A percentile compares a stretch with the other conserved stretches of the same genome.
Evolutionary conservation across 2,888 invertebrate species (phyloP).

Genomic region (Leptinotarsa rubiginosa): DNA sequence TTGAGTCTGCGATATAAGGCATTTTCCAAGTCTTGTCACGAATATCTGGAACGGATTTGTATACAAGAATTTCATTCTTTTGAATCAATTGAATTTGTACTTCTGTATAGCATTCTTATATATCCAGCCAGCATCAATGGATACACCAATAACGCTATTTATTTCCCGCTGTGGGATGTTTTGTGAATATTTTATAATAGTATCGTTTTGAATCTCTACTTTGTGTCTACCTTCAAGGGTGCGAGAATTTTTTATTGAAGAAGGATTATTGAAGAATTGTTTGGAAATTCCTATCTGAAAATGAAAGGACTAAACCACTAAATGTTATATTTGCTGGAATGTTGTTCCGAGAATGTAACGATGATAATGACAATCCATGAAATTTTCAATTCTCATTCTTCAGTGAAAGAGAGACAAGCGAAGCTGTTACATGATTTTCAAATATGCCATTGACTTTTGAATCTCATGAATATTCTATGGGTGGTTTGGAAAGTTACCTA

Average conservation of each 20-base stretch:
- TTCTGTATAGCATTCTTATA: constrained; percentile 38
- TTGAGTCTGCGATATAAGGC: constrained; percentile 42
- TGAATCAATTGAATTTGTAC: constrained; percentile 42
- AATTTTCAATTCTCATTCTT: no score
- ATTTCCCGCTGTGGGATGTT: constrained; percentile 6
- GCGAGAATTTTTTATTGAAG: neutral
- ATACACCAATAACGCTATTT: constrained; percentile 13
- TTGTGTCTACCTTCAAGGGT: neutral
- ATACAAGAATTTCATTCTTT: constrained; percentile 46
- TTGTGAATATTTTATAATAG: constrained; percentile 9
- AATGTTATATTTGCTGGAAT: no score
- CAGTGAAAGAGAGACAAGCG: no score
- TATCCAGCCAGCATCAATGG: constrained; percentile 27
- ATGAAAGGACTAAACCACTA: no score
- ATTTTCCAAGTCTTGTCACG: constrained; percentile 44
- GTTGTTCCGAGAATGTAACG: no score
- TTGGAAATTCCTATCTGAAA: neutral
- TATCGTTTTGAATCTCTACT: constrained; percentile 2
- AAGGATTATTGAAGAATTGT: neutral
- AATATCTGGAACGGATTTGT: constrained; percentile 44
- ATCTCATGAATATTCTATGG: no score
- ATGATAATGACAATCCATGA: no score
- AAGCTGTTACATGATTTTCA: no score
- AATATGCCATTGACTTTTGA: no score
- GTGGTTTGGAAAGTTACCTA: no score